Conservation (phyloP, 2,888 invertebrate genomes). For the Leptogaster cylindrica region DNA sequence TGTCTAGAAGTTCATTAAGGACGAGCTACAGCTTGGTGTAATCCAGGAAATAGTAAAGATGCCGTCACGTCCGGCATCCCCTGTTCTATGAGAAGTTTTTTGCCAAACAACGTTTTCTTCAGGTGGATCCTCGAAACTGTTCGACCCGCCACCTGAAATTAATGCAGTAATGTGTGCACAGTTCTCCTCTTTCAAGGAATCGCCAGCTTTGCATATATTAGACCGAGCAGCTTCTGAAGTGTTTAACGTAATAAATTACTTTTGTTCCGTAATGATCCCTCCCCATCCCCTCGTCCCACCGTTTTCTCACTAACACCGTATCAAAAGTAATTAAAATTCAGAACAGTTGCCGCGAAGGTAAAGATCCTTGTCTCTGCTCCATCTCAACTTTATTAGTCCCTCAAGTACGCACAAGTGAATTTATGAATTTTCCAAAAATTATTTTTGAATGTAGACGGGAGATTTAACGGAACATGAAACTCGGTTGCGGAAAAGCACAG, state of each 20-base stretch:
- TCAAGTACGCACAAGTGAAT: not conserved
- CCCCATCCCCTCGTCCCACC: not conserved
- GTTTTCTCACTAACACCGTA: not conserved
- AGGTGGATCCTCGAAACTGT: slow-evolving; percentile 6
- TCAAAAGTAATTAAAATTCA: slow-evolving; percentile 28
- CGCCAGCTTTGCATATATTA: slow-evolving; percentile 26
- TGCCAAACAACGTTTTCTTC: slow-evolving; percentile 18
- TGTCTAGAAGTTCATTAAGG: slow-evolving; percentile 45
- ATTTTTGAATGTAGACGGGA: too few relatives aligned
- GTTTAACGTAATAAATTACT: slow-evolving; percentile 20
- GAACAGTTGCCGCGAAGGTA: slow-evolving; percentile 5
- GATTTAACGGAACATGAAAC: too few relatives aligned
- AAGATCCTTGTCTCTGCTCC: slow-evolving; percentile 12
- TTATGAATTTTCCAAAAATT: slow-evolving; percentile 27
- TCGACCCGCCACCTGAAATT: slow-evolving; percentile 9
- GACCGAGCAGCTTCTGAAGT: not conserved
- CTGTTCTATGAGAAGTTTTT: slow-evolving; percentile 13
- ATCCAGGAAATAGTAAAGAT: slow-evolving; percentile 32
- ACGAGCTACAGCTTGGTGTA: not conserved
- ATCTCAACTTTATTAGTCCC: not conserved
- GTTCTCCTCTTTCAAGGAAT: slow-evolving; percentile 3
- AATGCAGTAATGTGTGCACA: slow-evolving; percentile 27
- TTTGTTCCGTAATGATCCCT: not conserved
- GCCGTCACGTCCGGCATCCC: slow-evolving; percentile 30
- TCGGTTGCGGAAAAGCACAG: too few relatives aligned